Percentiles rank a stretch among this genome's conserved stretches.
These are phyloP conservation scores for Rutpela maculata DNA, from an alignment of 2,888 invertebrate genomes.

Conservation along the genomic window DNA sequence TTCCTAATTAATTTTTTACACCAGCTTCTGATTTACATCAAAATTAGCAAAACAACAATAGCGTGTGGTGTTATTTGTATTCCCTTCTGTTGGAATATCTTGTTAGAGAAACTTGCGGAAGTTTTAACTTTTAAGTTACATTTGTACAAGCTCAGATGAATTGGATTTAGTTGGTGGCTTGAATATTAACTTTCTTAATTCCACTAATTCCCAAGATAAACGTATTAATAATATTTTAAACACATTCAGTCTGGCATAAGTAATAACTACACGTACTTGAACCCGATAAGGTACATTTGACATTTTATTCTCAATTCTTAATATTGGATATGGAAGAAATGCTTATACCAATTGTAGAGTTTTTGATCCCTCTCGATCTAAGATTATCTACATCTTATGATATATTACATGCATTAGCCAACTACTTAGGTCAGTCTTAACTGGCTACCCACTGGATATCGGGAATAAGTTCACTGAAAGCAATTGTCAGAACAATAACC, in stretches of 20 bases:
- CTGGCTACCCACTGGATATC: no score
- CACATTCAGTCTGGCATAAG: background rate
- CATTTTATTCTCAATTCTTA: no score
- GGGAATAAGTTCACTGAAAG: no score
- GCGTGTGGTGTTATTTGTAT: background rate
- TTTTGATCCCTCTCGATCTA: no score
- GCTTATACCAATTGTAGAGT: no score
- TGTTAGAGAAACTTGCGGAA: background rate
- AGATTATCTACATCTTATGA: no score
- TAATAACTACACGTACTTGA: background rate
- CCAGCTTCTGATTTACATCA: background rate
- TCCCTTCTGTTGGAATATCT: background rate
- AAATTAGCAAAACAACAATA: background rate
- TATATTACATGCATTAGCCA: no score
- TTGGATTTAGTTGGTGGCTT: background rate
- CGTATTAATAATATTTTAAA: background rate
- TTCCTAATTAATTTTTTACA: background rate
- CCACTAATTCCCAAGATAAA: background rate
- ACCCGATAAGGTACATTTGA: no score
- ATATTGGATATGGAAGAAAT: no score
- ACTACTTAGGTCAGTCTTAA: no score
- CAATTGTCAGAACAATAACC: no score
- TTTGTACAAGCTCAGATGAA: background rate
- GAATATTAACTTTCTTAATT: background rate
- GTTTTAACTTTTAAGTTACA: constrained; percentile 1